Evolutionary conservation across 1,140 invertebrate species (phyloP).

Genomic region (Dreissena polymorpha): DNA sequence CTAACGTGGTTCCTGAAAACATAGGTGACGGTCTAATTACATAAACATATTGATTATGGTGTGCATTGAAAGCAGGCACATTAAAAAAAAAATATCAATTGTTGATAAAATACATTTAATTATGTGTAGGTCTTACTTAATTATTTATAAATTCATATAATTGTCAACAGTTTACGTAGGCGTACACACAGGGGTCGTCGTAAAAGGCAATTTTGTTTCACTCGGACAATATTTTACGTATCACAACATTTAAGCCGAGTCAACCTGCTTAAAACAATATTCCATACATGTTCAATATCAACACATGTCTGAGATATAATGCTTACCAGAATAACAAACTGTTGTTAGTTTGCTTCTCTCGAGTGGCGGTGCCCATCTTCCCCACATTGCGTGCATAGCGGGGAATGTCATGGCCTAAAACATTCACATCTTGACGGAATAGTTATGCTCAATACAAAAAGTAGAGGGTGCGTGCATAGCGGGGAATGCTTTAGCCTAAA

Average conservation of each 20-base stretch:
- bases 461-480: too few relatives aligned
- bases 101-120: too few relatives aligned
- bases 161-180: not conserved
- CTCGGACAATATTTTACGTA: too few relatives aligned
- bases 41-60: not conserved
- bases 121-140: not conserved
- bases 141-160: not conserved
- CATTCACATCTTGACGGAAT: not conserved
- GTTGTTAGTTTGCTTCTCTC: slow-evolving; percentile 73
- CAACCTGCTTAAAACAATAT: too few relatives aligned
- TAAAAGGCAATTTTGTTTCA: too few relatives aligned
- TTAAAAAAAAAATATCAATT: too few relatives aligned
- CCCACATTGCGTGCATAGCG: slow-evolving; percentile 88
- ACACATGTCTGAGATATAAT: not conserved
- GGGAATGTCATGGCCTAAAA: slow-evolving; percentile 92
- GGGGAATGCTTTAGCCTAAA: too few relatives aligned
- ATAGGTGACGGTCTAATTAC: not conserved
- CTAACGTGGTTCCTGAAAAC: slow-evolving; percentile 79
- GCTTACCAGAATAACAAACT: slow-evolving; percentile 68
- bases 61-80: not conserved
- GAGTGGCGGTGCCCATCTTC: slow-evolving; percentile 73
- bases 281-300: too few relatives aligned
- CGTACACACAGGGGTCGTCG: not conserved
- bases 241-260: too few relatives aligned
- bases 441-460: not conserved